phyloP scores from a whole-genome alignment of 2,888 invertebrate species.

The Escarpia spicata region DNA sequence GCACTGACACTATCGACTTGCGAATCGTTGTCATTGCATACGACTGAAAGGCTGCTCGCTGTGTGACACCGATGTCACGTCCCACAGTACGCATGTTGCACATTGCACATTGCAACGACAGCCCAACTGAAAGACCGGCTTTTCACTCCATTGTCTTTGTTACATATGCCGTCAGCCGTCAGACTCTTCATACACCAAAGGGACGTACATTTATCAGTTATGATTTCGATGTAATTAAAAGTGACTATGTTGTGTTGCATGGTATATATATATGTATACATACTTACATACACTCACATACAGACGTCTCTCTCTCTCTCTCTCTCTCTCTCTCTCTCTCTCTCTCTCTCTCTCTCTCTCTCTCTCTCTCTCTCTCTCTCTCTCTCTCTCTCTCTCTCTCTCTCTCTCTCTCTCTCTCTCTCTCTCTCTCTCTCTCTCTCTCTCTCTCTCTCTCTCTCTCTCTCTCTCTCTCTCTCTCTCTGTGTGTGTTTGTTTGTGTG shows the following conservation, averaged over 20 bases:
- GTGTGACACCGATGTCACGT: not conserved
- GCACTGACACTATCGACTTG: not conserved
- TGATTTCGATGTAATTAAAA: not conserved
- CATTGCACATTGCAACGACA: not conserved
- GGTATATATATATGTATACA: constrained; percentile 13
- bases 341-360: too few relatives aligned
- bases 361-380: too few relatives aligned
- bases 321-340: not conserved
- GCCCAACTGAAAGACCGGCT: not conserved
- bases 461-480: too few relatives aligned
- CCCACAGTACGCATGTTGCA: not conserved
- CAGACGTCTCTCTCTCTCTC: not conserved
- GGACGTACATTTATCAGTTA: not conserved
- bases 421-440: too few relatives aligned
- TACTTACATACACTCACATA: not conserved
- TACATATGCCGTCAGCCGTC: not conserved
- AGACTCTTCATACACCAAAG: not conserved
- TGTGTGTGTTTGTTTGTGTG: too few relatives aligned
- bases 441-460: too few relatives aligned
- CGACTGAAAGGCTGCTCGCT: not conserved
- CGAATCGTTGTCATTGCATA: not conserved
- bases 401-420: too few relatives aligned
- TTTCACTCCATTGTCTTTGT: not conserved
- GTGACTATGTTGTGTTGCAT: not conserved
- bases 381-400: too few relatives aligned